Evolutionary conservation across 2,113 vertebrate species (phyloP), one percentile per base, ranked within the genome.

Genomic region (Agelaius phoeniceus): DNA sequence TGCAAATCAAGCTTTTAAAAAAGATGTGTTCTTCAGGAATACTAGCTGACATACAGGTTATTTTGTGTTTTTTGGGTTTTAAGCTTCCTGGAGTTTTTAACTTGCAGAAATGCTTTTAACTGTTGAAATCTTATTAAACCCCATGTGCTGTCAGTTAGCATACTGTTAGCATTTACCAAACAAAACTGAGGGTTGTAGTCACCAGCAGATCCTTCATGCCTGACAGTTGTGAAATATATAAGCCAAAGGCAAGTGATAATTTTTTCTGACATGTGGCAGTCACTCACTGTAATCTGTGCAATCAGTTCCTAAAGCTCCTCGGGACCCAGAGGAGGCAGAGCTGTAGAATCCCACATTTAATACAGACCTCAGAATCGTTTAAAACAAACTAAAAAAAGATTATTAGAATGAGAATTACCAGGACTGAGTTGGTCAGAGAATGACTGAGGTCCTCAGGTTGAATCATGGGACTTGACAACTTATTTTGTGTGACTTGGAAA

Each of bases 191-290:
- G 73, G 57, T 14, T 82, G 68, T 51, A 87, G 62, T 89, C 94
- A 84, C 62, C 74, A 91, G 74, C 77, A 21, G 44, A 39, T 76
- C 59, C 13, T 44, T 46, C 15, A 4, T 11, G 57, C 3, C 0
- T 84, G 89, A 62, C 73, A 71, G 35, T 67, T 89, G 52, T 28
- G 87, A 93, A 93, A 92, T 73, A 22, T 8, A 19, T 65, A 33
- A 93, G 77, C 71, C 65, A 87, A 79, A 89, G 58, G 69, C 89
- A 94, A 79, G 81, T 84, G 80, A 49, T 84, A 48, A 79, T 89
- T 89, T 91, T 21, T 65, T 91, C 69, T 94, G 95, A 67, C 89
- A 51, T 91, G 94, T 89, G 91, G 58, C 84, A 91, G 77, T 81
- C 73, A 33, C 58, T 87, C 43, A 30, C 80, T 68, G 43, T 35